Base-by-base conservation (phyloP, 2,113 vertebrate genomes). In the Rallus limicola region DNA sequence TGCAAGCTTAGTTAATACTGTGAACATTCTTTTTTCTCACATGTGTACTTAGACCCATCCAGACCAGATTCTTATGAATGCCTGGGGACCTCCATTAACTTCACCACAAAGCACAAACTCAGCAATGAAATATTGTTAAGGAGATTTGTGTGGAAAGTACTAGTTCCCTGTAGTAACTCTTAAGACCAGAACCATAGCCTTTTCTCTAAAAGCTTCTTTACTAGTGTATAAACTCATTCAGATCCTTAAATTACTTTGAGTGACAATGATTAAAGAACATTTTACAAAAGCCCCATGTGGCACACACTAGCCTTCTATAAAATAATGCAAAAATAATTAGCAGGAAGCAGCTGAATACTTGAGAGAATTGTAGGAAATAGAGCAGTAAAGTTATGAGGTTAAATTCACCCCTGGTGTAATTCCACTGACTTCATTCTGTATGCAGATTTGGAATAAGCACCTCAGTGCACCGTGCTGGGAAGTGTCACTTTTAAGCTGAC, bases 321-420 rank as follows among this genome's bases (percentile, higher is more conserved):
- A 93, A 93, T 96, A 94, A 95, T 89, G 74, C 74, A 95, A 93
- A 95, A 97, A 97, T 96, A 97, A 97, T 97, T 96, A 96, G 92
- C 77, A 96, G 94, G 85, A 97, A 95, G 92, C 74, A 89, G 70
- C 63, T 76, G 78, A 97, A 96, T 92, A 81, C 91, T 84, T 92
- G 60, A 40, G 96, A 94, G 96, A 94, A 83, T 95, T 91, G 89
- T 79, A 91, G 80, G 67, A 97, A 97, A 94, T 94, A 94, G 91
- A 93, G 92, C 92, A 85, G 93, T 90, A 90, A 96, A 93, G 93
- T 94, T 91, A 91, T 82, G 89, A 97, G 93, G 90, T 38, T 91
- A 91, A 97, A 94, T 91, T 94, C 84, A 83, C 81, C 89, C 95
- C 93, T 2, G 4, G 74, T 94, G 84, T 89, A 89, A 93, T 93